A percentile compares a stretch with the other conserved stretches of the same genome.
Conservation (phyloP, 2,797 vertebrate species). For the Halcyon smyrnensis region DNA sequence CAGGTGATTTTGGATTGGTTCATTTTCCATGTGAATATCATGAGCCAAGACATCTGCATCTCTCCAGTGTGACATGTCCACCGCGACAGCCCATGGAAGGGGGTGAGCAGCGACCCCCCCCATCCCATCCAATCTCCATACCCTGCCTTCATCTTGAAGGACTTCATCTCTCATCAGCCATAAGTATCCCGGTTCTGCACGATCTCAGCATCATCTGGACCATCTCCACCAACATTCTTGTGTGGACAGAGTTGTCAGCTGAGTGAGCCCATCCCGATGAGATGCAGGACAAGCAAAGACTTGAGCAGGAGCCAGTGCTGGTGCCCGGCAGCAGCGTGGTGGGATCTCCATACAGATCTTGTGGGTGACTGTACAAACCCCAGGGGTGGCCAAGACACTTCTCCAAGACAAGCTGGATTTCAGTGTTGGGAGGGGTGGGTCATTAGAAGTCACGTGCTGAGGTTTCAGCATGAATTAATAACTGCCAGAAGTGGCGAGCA, state of each 20-base stretch:
- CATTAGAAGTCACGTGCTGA: background rate
- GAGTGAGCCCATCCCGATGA: background rate
- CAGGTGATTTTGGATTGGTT: background rate
- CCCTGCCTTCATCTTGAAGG: background rate
- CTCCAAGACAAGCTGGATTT: background rate
- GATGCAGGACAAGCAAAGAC: background rate
- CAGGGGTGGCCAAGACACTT: background rate
- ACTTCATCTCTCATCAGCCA: background rate
- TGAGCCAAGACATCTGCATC: background rate
- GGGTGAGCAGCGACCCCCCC: too few relatives aligned
- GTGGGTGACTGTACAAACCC: background rate
- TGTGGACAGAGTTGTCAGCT: fast-evolving
- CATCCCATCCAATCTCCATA: background rate
- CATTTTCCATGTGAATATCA: background rate
- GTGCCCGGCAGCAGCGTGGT: background rate
- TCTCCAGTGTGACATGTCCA: background rate
- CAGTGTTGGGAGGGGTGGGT: background rate
- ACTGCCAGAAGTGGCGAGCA: background rate
- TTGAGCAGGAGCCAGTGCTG: background rate
- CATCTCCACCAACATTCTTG: fast-evolving
- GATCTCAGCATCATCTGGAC: background rate
- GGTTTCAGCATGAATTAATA: background rate
- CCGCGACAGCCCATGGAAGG: fast-evolving
- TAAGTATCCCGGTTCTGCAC: background rate
- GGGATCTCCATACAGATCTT: background rate